Percentiles rank a stretch among this genome's conserved stretches.
Conservation (phyloP, 2,113 vertebrate species). For the Drymodes brunneopygia region DNA sequence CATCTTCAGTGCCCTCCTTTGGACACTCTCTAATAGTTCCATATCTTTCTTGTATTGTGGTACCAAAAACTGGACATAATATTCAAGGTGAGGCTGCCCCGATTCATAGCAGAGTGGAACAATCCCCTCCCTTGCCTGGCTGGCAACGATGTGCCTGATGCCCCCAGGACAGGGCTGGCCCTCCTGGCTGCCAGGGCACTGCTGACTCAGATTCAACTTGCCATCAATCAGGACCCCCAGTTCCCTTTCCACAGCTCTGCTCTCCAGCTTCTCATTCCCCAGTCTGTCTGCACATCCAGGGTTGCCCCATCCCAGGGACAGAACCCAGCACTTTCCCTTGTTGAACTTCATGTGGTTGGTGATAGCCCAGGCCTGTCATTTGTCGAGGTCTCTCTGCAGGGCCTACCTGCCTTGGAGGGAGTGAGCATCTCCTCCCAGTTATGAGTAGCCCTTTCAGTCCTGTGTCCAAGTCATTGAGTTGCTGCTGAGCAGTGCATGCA, state of each 20-base stretch:
- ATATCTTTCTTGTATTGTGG: neutral
- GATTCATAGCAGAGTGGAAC: accelerated
- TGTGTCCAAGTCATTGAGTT: neutral
- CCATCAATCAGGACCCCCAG: accelerated
- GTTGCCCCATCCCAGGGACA: neutral
- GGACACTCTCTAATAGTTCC: neutral
- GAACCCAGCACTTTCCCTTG: neutral
- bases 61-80: accelerated
- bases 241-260: neutral
- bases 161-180: accelerated
- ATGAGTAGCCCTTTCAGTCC: too few relatives aligned
- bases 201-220: accelerated
- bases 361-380: neutral
- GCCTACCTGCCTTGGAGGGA: neutral
- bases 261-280: neutral
- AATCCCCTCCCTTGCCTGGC: accelerated
- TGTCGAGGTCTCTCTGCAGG: neutral
- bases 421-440: neutral
- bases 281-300: neutral
- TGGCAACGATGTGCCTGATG: accelerated
- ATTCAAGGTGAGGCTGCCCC: accelerated
- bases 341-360: neutral
- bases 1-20: neutral
- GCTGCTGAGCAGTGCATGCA: neutral
- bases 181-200: neutral